These are phyloP conservation scores for Chloropsis cyanopogon DNA, from an alignment of 2,113 vertebrate species.

Conservation along the genomic window DNA sequence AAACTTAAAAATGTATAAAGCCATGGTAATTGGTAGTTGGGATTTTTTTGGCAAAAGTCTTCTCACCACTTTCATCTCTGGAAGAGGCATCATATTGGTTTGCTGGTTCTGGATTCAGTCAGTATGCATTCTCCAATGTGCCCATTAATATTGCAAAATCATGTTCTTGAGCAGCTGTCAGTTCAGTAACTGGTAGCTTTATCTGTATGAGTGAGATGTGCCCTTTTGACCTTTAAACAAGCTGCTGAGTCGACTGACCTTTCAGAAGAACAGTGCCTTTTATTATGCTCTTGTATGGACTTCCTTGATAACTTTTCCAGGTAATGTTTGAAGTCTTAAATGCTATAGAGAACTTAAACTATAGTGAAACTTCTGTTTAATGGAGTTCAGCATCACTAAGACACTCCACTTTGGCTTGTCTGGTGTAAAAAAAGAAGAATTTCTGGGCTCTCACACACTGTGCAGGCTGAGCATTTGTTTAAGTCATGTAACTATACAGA, in stretches of 20 bases:
- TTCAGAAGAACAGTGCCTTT: not conserved
- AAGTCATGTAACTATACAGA: not conserved
- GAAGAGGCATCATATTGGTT: not conserved
- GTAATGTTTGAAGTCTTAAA: not conserved
- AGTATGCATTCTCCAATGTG: fast-evolving
- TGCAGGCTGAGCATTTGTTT: not conserved
- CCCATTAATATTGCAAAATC: not conserved
- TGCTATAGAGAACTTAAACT: not conserved
- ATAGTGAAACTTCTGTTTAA: not conserved
- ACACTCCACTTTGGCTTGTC: not conserved
- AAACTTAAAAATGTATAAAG: not conserved
- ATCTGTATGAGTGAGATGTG: not conserved
- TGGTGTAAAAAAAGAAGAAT: not conserved
- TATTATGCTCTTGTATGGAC: not conserved
- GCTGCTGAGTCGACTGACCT: not conserved
- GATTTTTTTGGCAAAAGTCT: not conserved
- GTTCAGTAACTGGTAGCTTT: not conserved
- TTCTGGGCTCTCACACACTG: not conserved
- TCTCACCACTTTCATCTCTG: not conserved
- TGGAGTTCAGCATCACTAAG: not conserved
- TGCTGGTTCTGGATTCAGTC: not conserved
- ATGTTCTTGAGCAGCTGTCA: not conserved
- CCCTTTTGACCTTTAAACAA: not conserved
- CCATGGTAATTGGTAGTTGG: not conserved
- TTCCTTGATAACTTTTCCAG: not conserved